Evolutionary conservation across 2,113 vertebrate genomes (phyloP).

Genomic region (Festucalex cinctus): DNA sequence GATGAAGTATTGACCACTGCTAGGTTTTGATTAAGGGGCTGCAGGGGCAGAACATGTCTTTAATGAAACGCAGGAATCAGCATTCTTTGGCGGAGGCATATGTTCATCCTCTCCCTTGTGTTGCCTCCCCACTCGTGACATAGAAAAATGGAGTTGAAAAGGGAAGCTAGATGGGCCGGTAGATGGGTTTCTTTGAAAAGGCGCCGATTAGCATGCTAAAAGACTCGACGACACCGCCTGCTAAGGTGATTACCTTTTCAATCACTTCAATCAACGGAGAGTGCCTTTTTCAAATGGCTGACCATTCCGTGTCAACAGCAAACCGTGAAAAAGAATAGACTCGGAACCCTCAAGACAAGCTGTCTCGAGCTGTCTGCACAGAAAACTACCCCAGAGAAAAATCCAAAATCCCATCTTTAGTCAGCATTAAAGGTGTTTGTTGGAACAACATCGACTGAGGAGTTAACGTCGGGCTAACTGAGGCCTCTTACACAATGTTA

Average conservation of each 20-base stretch:
- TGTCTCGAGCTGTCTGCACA: not conserved
- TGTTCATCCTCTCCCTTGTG: conserved; percentile 52
- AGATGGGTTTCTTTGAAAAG: conserved; percentile 38
- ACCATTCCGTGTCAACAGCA: conserved; percentile 28
- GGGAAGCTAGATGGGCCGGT: conserved; percentile 32
- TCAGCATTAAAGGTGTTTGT: too few species aligned
- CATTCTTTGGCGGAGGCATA: conserved; percentile 57
- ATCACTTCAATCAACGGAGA: conserved; percentile 68
- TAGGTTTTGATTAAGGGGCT: conserved; percentile 82
- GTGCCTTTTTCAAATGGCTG: conserved; percentile 51
- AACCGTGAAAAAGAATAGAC: not conserved
- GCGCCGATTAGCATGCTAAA: conserved; percentile 64
- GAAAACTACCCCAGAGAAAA: too few species aligned
- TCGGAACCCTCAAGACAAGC: not conserved
- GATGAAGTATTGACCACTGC: conserved; percentile 83
- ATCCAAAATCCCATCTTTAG: too few species aligned
- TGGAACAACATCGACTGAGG: too few species aligned
- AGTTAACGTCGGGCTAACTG: too few species aligned
- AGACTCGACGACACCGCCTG: conserved; percentile 63
- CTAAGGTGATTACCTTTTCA: conserved; percentile 69
- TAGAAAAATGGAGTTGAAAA: conserved; percentile 59
- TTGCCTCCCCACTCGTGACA: conserved; percentile 41
- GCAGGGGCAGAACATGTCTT: conserved; percentile 73
- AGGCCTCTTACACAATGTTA: too few species aligned
- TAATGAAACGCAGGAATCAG: conserved; percentile 76